phyloP scores from a whole-genome alignment of 1,140 invertebrate genomes.

The Trichonephila inaurata region DNA sequence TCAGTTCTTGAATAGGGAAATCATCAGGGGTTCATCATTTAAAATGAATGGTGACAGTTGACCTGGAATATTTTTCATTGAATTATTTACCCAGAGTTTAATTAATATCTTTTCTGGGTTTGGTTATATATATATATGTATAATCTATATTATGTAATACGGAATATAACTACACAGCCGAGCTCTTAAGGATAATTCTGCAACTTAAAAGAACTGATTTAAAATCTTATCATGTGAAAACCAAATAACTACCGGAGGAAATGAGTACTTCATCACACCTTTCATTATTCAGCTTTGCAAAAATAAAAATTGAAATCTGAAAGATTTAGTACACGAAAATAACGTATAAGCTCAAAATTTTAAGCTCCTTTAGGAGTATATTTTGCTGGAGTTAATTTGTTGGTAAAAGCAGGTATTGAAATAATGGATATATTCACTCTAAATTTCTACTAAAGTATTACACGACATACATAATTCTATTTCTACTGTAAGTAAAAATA shows the following conservation, averaged over 20 bases:
- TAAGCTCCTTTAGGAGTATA: slow-evolving; percentile 62
- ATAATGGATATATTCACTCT: slow-evolving; percentile 10
- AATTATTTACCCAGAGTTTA: neutral
- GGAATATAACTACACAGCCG: neutral
- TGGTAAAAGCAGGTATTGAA: slow-evolving; percentile 49
- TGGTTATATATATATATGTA: neutral
- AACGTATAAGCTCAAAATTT: slow-evolving; percentile 64
- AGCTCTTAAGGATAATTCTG: neutral
- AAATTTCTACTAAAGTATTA: slow-evolving; percentile 8
- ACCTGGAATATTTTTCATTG: slow-evolving; percentile 29
- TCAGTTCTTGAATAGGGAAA: slow-evolving; percentile 25
- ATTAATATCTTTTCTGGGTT: neutral
- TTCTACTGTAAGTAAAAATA: slow-evolving; percentile 43
- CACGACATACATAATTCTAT: neutral
- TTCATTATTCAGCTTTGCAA: neutral
- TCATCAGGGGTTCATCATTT: slow-evolving; percentile 8
- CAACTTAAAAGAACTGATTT: neutral
- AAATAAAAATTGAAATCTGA: slow-evolving; percentile 51
- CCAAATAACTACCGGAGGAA: neutral
- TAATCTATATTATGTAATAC: neutral
- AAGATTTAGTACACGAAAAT: slow-evolving; percentile 48
- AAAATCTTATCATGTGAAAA: neutral
- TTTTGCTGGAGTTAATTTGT: slow-evolving; percentile 58
- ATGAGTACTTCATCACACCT: slow-evolving; percentile 42
- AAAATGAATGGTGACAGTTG: neutral